Conservation (phyloP, 2,113 vertebrate genomes). For the Pungitius pungitius region DNA sequence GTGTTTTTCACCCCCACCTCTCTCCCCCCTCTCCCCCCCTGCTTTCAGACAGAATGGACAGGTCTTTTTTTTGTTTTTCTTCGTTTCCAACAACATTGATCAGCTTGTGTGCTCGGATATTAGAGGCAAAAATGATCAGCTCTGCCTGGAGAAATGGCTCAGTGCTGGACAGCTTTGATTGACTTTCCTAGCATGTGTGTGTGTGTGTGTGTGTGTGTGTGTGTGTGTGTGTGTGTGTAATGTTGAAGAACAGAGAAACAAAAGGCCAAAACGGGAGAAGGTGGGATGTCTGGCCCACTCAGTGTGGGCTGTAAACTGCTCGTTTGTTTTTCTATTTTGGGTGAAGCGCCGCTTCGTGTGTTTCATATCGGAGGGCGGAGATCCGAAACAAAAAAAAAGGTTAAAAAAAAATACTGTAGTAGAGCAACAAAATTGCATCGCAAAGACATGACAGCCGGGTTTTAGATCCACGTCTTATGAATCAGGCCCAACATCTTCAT, state of each 20-base stretch:
- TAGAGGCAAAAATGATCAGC: conserved; percentile 77
- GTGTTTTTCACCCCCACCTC: too few species aligned
- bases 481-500: conserved; percentile 7
- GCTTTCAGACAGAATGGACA: conserved; percentile 57
- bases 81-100: conserved; percentile 76
- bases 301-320: conserved; percentile 58
- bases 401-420: conserved; percentile 6
- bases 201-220: conserved; percentile 20
- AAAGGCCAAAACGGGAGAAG: conserved; percentile 51
- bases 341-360: conserved; percentile 24
- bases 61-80: conserved; percentile 42
- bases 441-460: conserved; percentile 17
- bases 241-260: conserved; percentile 40
- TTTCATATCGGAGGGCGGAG: conserved; percentile 27
- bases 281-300: conserved; percentile 51
- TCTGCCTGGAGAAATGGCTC: conserved; percentile 59
- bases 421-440: neutral
- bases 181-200: conserved; percentile 59
- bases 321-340: conserved; percentile 58
- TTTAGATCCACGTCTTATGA: neutral
- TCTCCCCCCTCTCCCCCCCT: conserved; percentile 39
- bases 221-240: conserved; percentile 22
- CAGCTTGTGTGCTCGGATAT: conserved; percentile 71
- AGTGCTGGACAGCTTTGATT: conserved; percentile 71
- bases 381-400: conserved; percentile 7